Evolutionary conservation across 92 coral and sea anemone genomes (phyloP), one percentile per base, ranked within the genome.

Genomic region (Palythoa heliodiscus): DNA sequence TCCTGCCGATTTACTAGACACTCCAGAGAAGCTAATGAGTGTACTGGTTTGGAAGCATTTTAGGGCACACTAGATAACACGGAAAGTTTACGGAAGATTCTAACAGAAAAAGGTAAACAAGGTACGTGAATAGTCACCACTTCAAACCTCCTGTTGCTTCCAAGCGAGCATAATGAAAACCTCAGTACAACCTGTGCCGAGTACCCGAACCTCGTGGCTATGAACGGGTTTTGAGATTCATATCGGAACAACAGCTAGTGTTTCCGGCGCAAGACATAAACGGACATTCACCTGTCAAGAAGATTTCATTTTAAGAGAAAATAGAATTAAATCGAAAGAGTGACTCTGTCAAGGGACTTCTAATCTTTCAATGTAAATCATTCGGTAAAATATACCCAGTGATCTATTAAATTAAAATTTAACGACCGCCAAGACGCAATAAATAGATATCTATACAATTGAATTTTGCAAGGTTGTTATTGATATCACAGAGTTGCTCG

Each of bases 21-120:
- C 99, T 3, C 99, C 99, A 20, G 99, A 96, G 76, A 96, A 96
- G 74, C 96, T 96, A 1, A 92, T 96, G 89, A 96, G 87, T 73
- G 93, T 96, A 23, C 78, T 96, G 50, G 90, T 92, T 7, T 96
- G 95, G 90, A 93, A 94, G 52, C 82, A 80, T 25, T 80, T 80
- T 20, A 80, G 84, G 7, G 55, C 84, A 8, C 73, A 80, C 5
- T 80, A 52, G 66, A 17, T 16, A 52, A 10, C 11, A 24, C 35
- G 24, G 9, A 63, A 47, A n/a, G 35, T 25, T 66, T 13, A 43
- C 12, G n/a, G 22, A 47, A 3, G n/a, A 22, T 47, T 25, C 25
- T 7, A 16, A 23, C 23, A 54, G 55, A 37, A 72, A 43, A 25
- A 24, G 19, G 15, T 14, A 9, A 43, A 7, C 5, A 39, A 72